Evolutionary conservation across 2,113 vertebrate genomes (phyloP).

Genomic region (Phainopepla nitens): DNA sequence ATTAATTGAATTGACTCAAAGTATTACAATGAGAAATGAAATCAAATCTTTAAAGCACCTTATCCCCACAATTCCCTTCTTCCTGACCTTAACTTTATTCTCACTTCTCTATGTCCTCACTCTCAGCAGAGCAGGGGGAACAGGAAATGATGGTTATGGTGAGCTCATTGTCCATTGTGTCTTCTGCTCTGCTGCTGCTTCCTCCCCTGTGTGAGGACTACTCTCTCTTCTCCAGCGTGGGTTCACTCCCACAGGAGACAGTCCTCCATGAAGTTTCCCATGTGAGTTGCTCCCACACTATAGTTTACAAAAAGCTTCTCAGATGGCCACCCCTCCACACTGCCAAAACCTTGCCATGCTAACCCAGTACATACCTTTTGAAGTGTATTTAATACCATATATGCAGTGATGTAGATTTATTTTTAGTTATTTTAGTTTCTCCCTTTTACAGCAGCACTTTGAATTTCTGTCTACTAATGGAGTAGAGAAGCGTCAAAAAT

Average conservation of each 20-base stretch:
- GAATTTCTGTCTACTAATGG: background rate
- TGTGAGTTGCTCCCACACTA: fast-evolving
- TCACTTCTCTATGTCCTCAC: background rate
- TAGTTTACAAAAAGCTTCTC: background rate
- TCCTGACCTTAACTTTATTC: background rate
- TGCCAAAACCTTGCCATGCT: background rate
- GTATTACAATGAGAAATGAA: background rate
- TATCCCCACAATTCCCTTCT: background rate
- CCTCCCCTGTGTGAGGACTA: background rate
- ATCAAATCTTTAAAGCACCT: background rate
- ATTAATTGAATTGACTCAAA: background rate
- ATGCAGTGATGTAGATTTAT: background rate
- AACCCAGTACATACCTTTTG: background rate
- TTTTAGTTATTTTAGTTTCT: background rate
- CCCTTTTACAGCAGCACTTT: background rate
- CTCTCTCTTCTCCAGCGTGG: background rate
- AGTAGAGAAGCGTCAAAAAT: background rate
- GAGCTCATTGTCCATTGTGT: background rate
- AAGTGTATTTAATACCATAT: background rate
- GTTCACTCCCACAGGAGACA: background rate
- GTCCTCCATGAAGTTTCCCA: background rate
- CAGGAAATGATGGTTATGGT: background rate
- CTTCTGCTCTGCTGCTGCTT: background rate
- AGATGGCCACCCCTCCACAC: background rate
- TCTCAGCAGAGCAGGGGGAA: background rate